Conservation (phyloP, 2,888 invertebrate species). For the Coenonympha glycerion region DNA sequence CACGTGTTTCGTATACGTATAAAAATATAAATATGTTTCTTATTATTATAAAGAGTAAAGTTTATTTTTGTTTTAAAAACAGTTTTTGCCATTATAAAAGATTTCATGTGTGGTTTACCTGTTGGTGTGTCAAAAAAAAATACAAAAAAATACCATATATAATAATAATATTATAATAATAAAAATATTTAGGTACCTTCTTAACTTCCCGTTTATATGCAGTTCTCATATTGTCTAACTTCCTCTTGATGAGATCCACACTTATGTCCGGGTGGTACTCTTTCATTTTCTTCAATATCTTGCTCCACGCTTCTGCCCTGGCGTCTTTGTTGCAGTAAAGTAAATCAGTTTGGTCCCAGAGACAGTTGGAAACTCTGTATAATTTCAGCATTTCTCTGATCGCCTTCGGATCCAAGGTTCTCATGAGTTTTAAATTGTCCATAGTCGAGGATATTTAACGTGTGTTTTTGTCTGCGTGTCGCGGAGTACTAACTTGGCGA, state of each 20-base stretch:
- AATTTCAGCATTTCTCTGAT: slow-evolving; percentile 27
- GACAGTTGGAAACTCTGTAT: slow-evolving; percentile 30
- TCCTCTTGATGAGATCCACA: slow-evolving; percentile 27
- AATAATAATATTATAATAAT: too few species aligned
- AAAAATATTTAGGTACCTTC: slow-evolving; percentile 25
- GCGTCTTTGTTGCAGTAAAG: slow-evolving; percentile 27
- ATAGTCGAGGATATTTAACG: background rate
- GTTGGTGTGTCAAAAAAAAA: too few species aligned
- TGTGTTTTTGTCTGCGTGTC: background rate
- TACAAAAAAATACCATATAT: background rate
- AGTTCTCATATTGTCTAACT: slow-evolving; percentile 31
- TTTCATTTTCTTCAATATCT: slow-evolving; percentile 30
- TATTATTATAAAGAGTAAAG: too few species aligned
- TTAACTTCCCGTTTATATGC: slow-evolving; percentile 29
- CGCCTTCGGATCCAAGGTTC: slow-evolving; percentile 23
- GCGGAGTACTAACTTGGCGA: slow-evolving; percentile 5
- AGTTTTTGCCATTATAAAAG: too few species aligned
- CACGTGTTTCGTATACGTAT: too few species aligned
- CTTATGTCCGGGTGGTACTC: slow-evolving; percentile 25
- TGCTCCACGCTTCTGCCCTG: slow-evolving; percentile 26
- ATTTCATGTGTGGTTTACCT: too few species aligned
- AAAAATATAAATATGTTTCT: too few species aligned
- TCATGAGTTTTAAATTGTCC: slow-evolving; percentile 4
- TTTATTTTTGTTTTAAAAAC: too few species aligned
- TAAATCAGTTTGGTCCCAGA: slow-evolving; percentile 31